These are phyloP conservation scores for Brachyalestes nurse DNA, from an alignment of 2,797 vertebrate species.

Conservation along the genomic window DNA sequence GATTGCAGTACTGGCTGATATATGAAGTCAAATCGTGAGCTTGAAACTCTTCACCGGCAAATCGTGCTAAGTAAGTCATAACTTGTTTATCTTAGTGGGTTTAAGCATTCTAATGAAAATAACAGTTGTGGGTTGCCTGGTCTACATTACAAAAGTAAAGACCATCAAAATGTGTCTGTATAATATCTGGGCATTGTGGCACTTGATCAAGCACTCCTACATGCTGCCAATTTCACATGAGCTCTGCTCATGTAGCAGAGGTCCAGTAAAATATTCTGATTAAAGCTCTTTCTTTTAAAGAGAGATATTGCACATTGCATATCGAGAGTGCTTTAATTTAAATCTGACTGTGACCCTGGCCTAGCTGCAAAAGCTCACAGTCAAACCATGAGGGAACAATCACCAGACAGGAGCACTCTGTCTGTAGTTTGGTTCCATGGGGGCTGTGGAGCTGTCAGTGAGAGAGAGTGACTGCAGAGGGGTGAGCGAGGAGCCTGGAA, in stretches of 20 bases:
- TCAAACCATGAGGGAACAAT: slow-evolving; percentile 39
- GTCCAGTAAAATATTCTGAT: slow-evolving; percentile 33
- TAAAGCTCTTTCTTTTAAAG: slow-evolving; percentile 22
- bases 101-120: slow-evolving; percentile 67
- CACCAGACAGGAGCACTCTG: slow-evolving; percentile 20
- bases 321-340: slow-evolving; percentile 30
- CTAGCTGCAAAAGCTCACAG: slow-evolving; percentile 6
- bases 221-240: slow-evolving; percentile 5
- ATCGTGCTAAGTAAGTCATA: slow-evolving; percentile 54
- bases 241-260: slow-evolving; percentile 30
- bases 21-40: slow-evolving; percentile 25
- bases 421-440: slow-evolving; percentile 33
- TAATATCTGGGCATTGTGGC: slow-evolving; percentile 75
- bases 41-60: slow-evolving; percentile 57
- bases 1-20: slow-evolving; percentile 14
- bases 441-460: slow-evolving; percentile 47
- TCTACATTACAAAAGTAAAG: slow-evolving; percentile 70
- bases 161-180: slow-evolving; percentile 76
- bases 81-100: slow-evolving; percentile 58
- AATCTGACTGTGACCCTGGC: slow-evolving; percentile 25
- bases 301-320: neutral
- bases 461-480: slow-evolving; percentile 49
- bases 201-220: slow-evolving; percentile 70
- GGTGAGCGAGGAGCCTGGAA: slow-evolving; percentile 57
- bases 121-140: slow-evolving; percentile 67